These are phyloP conservation scores for Drosophila nasuta DNA, from an alignment of 1,140 invertebrate species.

Conservation along the genomic window DNA sequence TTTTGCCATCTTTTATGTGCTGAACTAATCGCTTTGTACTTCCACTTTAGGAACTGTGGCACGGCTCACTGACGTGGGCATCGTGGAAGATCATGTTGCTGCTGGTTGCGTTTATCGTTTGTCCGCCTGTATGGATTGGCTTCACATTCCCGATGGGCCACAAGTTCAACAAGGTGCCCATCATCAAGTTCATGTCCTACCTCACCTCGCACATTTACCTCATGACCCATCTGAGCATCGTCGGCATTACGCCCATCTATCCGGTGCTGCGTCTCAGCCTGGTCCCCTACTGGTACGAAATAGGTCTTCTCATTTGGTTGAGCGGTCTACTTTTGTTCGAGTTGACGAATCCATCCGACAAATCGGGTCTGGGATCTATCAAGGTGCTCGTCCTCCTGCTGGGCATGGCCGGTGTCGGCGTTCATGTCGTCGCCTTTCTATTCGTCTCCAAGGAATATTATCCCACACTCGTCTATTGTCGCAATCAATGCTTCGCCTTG, in stretches of 20 bases:
- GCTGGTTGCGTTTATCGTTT: slow-evolving; percentile 95
- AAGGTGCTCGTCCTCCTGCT: slow-evolving; percentile 96
- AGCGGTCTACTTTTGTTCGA: slow-evolving; percentile 98
- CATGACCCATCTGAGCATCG: slow-evolving; percentile 95
- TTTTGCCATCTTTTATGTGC: slow-evolving; percentile 24
- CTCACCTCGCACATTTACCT: slow-evolving; percentile 99
- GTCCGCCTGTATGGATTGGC: slow-evolving; percentile 97
- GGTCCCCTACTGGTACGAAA: slow-evolving; percentile 97
- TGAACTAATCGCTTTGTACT: slow-evolving; percentile 6
- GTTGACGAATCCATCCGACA: slow-evolving; percentile 97
- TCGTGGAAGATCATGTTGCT: slow-evolving; percentile 97
- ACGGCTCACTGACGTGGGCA: slow-evolving; percentile 97
- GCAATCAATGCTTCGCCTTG: slow-evolving; percentile 98
- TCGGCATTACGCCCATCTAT: slow-evolving; percentile 96
- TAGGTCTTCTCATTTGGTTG: slow-evolving; percentile 97
- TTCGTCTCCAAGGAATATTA: slow-evolving; percentile 89
- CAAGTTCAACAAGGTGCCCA: slow-evolving; percentile 97
- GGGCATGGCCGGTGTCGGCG: slow-evolving; percentile 95
- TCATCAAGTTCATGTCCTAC: slow-evolving; percentile 99
- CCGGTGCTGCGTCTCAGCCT: slow-evolving; percentile 90
- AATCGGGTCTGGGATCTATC: slow-evolving; percentile 96
- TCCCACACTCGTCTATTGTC: slow-evolving; percentile 94
- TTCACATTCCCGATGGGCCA: slow-evolving; percentile 98
- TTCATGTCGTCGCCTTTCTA: slow-evolving; percentile 93
- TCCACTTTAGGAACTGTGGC: slow-evolving; percentile 94